Base-by-base conservation (phyloP, 1,140 invertebrate species). In the Caerostris darwini region DNA sequence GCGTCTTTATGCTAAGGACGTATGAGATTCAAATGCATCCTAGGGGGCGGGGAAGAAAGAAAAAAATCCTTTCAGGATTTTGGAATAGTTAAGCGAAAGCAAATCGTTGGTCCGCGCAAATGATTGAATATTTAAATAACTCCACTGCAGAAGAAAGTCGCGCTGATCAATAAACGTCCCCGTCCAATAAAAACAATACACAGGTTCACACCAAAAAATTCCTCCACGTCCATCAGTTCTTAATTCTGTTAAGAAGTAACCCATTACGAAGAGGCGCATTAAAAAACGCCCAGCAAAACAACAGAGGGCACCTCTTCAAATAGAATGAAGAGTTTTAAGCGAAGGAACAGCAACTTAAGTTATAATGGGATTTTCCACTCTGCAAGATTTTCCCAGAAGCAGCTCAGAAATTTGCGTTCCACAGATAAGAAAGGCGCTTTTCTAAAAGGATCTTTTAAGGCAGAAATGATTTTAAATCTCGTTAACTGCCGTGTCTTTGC, bases 281-380 rank as follows among this genome's bases (percentile, higher is more conserved):
- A 91, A 91, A 88, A 91, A 91, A 91, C 59, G 67, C 56, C 67
- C 69, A 50, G 8, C 89, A 71, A 19, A 71, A 91, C 69, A 81
- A 91, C 90, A 91, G 82, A 91, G 82, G 34, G 90, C 90, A 91
- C 69, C 90, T 91, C 34, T 53, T 91, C 90, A 81, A 91, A 91
- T 91, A 71, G 90, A 91, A 91, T 91, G 56, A 91, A 17, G 90
- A 91, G 71, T 91, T 91, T 91, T 59, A 82, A 91, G 90, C 90
- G 77, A 69, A 71, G 34, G 69, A 91, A 82, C 90, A 81, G 69
- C 90, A 82, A 77, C 67, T 81, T 81, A 34, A 53, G 69, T 19
- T 82, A 59, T 91, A 91, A 91, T 91, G 58, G 77, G 89, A 91
- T 91, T 91, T 91, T 91, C 90, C 71, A 91, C 90, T 91, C 90